Percentiles rank a stretch among this genome's conserved stretches.
Evolutionary conservation across 2,797 vertebrate species (phyloP).

Genomic region (Cossypha caffra): DNA sequence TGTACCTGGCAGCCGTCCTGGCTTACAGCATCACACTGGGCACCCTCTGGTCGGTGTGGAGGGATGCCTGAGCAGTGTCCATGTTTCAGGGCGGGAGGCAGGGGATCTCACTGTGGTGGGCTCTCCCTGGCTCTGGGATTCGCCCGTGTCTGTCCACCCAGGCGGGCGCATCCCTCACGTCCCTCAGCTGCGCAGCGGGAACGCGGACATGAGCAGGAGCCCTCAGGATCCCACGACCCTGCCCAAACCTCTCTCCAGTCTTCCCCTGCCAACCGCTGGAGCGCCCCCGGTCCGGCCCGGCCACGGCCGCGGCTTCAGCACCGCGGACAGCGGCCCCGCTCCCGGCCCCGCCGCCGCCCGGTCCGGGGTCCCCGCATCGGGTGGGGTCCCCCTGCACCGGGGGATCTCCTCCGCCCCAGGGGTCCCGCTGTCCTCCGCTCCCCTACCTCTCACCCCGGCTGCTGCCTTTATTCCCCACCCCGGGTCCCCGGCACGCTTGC

Average conservation of each 20-base stretch:
- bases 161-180: not conserved
- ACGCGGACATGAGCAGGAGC: not conserved
- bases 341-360: not conserved
- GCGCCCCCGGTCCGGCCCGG: too few species aligned
- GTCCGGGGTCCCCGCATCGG: not conserved
- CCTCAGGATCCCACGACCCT: not conserved
- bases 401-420: too few species aligned
- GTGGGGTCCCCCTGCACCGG: too few species aligned
- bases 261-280: not conserved
- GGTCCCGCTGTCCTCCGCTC: not conserved
- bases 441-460: not conserved
- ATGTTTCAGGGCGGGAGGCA: rapidly evolving
- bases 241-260: not conserved
- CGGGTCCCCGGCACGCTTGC: not conserved
- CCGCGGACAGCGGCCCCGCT: slow-evolving; percentile 30
- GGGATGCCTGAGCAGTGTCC: slow-evolving; percentile 72
- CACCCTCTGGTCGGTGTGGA: slow-evolving; percentile 92
- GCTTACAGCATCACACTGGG: slow-evolving; percentile 90
- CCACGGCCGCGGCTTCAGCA: slow-evolving; percentile 3
- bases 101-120: too few species aligned
- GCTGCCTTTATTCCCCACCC: not conserved
- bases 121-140: not conserved
- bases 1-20: slow-evolving; percentile 87
- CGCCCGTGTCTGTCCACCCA: rapidly evolving
- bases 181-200: not conserved